Evolutionary conservation across 2,888 invertebrate genomes (phyloP).

Genomic region (Mimumesa dahlbomi): DNA sequence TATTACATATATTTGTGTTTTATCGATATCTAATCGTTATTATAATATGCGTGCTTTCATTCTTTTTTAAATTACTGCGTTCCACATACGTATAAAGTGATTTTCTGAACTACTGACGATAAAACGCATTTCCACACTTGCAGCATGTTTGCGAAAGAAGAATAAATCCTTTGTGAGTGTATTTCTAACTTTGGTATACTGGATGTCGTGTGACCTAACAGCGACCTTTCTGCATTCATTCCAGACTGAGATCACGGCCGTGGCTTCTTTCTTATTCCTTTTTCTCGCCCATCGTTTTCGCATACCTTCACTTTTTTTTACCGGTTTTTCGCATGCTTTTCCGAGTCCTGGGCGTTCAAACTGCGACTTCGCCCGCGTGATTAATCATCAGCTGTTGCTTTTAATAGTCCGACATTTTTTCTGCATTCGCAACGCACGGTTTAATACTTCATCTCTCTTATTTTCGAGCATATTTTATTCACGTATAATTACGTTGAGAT

Average conservation of each 20-base stretch:
- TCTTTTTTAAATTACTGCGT: too few species aligned
- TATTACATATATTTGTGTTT: too few species aligned
- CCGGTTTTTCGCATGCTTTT: conserved; percentile 4
- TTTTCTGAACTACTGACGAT: too few species aligned
- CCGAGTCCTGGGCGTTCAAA: background rate
- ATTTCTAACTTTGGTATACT: conserved; percentile 21
- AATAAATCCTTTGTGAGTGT: conserved; percentile 3
- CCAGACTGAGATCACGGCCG: conserved; percentile 34
- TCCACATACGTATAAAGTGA: too few species aligned
- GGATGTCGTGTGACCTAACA: conserved; percentile 25
- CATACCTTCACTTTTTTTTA: conserved; percentile 25
- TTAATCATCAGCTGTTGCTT: conserved; percentile 3
- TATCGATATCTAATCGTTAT: too few species aligned
- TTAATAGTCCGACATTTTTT: background rate
- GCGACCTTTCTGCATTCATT: conserved; percentile 36
- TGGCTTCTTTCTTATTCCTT: conserved; percentile 19
- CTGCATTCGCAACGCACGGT: background rate
- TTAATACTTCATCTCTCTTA: background rate
- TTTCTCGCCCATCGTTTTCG: conserved; percentile 39
- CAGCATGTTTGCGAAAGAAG: background rate
- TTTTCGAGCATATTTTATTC: too few species aligned
- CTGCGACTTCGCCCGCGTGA: conserved; percentile 1
- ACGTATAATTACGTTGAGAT: too few species aligned
- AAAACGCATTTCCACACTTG: too few species aligned
- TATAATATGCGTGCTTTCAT: too few species aligned